Evolutionary conservation across 2,888 invertebrate species (phyloP).

Genomic region (Clanis bilineata): DNA sequence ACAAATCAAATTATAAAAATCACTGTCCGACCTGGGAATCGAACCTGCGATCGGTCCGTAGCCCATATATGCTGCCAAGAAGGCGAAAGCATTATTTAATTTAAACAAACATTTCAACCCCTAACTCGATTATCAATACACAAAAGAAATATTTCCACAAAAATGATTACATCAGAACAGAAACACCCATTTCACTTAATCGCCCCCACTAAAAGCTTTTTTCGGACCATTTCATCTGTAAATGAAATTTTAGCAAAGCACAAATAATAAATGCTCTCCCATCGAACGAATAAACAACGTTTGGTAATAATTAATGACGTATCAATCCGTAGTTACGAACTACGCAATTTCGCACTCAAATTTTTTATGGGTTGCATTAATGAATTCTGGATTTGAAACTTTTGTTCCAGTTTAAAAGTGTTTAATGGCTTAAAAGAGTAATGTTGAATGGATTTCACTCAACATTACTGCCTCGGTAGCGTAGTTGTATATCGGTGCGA

Average conservation of each 20-base stretch:
- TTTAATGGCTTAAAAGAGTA: not conserved
- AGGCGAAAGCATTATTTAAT: not conserved
- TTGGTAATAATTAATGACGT: slow-evolving; percentile 13
- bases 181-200: not conserved
- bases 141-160: not conserved
- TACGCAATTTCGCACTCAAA: slow-evolving; percentile 1
- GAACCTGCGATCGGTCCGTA: no score
- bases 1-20: no score
- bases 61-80: no score
- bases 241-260: slow-evolving; percentile 3
- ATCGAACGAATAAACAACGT: not conserved
- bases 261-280: slow-evolving; percentile 7
- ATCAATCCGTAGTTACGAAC: not conserved
- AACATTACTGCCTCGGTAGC: no score
- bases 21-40: no score
- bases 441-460: not conserved
- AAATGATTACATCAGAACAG: not conserved
- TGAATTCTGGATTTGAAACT: not conserved
- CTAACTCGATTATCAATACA: not conserved
- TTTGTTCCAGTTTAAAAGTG: not conserved
- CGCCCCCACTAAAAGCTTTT: not conserved
- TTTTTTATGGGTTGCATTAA: slow-evolving; percentile 9
- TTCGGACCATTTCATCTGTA: slow-evolving; percentile 4
- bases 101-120: not conserved
- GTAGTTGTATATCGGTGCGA: no score